Evolutionary conservation across 2,797 vertebrate genomes (phyloP).

Genomic region (Lithobates sylvaticus): DNA sequence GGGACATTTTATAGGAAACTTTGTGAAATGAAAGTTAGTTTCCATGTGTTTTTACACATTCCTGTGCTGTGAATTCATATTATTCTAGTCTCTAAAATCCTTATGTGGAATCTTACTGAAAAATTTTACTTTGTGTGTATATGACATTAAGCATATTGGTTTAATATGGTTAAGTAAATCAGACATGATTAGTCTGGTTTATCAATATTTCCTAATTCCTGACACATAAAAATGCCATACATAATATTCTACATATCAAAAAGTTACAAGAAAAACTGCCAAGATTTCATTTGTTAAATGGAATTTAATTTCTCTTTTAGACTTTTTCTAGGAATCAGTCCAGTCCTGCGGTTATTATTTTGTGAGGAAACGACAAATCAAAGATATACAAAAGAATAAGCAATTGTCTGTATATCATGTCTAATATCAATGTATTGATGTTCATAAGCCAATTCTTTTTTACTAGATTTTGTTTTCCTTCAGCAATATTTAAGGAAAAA

Average conservation of each 20-base stretch:
- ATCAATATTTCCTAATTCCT: neutral
- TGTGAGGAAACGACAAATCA: neutral
- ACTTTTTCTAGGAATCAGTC: conserved; percentile 42
- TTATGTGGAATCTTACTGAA: neutral
- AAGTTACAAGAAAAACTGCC: neutral
- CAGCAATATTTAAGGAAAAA: no score
- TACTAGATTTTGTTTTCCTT: no score
- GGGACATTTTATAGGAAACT: neutral
- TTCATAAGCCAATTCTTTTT: neutral
- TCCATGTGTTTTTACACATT: conserved; percentile 2
- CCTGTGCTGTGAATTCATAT: neutral
- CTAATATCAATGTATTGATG: neutral
- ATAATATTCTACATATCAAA: conserved; percentile 7
- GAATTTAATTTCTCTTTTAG: conserved; percentile 33
- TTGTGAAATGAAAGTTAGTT: neutral
- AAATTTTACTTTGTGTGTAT: conserved; percentile 7
- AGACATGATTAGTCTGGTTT: neutral
- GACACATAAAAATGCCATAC: conserved; percentile 2
- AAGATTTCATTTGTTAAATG: conserved; percentile 21
- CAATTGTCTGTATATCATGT: neutral
- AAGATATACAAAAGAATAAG: neutral
- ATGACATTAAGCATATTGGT: neutral
- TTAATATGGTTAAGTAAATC: conserved; percentile 18
- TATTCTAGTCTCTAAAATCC: neutral
- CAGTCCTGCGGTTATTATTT: conserved; percentile 17